Percentiles rank a stretch among this genome's conserved stretches.
Conservation (phyloP, 2,888 invertebrate genomes). For the Ophioninae sp. region DNA sequence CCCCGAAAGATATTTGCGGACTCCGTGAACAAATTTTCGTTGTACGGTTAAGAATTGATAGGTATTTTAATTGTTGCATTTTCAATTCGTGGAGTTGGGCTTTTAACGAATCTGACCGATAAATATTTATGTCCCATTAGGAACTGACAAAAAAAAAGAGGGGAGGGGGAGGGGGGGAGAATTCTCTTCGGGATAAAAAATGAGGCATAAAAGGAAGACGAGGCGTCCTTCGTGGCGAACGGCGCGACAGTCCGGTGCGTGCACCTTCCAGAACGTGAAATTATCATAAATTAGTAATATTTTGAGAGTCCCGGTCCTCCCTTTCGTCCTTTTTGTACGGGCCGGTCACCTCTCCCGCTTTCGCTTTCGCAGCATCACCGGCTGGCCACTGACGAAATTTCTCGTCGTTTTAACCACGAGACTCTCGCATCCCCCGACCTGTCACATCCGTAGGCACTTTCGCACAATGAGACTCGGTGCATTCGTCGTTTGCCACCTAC, state of each 20-base stretch:
- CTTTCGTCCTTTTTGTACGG: constrained; percentile 50
- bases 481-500: constrained; percentile 32
- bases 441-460: neutral
- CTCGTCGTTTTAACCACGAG: neutral
- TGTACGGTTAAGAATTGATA: neutral
- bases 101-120: constrained; percentile 68
- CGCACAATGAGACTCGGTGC: constrained; percentile 50
- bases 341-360: constrained; percentile 51
- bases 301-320: constrained; percentile 65
- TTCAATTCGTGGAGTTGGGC: constrained; percentile 29
- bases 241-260: constrained; percentile 42
- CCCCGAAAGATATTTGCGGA: too few species aligned
- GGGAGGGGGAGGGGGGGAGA: neutral
- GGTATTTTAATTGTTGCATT: neutral
- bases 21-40: neutral
- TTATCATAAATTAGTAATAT: constrained; percentile 77
- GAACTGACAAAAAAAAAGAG: constrained; percentile 25
- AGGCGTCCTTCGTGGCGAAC: constrained; percentile 3
- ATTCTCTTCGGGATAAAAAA: constrained; percentile 21
- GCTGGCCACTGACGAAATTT: constrained; percentile 20
- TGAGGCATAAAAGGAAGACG: constrained; percentile 24
- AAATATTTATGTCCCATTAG: constrained; percentile 76
- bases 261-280: constrained; percentile 69
- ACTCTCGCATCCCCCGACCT: constrained; percentile 10
- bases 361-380: constrained; percentile 42